phyloP scores from a whole-genome alignment of 2,888 invertebrate species.

The Sarcophaga rosellei region DNA sequence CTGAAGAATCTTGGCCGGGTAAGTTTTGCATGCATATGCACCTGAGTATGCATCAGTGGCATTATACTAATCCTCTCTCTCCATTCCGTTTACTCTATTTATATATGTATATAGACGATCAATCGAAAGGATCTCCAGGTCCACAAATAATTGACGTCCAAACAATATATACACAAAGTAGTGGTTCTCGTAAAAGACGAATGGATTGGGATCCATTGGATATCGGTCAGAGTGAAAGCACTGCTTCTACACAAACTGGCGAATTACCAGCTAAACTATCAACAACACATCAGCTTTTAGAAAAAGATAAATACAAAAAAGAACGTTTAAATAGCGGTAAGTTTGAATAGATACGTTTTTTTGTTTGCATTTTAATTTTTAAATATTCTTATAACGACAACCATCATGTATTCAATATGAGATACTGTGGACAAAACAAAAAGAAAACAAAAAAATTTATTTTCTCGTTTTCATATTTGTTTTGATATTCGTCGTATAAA shows the following conservation, averaged over 20 bases:
- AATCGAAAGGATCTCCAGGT: conserved; percentile 78
- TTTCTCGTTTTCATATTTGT: too few species aligned
- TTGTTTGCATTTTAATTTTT: background rate
- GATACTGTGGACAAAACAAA: too few species aligned
- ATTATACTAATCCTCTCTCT: conserved; percentile 1
- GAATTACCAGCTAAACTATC: conserved; percentile 73
- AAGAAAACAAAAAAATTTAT: too few species aligned
- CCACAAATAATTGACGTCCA: conserved; percentile 80
- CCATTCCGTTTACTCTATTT: background rate
- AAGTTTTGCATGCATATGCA: conserved; percentile 65
- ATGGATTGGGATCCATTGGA: conserved; percentile 82
- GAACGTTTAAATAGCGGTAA: conserved; percentile 77
- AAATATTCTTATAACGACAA: too few species aligned
- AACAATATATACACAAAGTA: conserved; percentile 76
- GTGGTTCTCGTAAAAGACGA: conserved; percentile 80
- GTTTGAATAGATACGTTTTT: conserved; percentile 18
- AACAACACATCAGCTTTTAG: conserved; percentile 71
- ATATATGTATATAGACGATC: conserved; percentile 72
- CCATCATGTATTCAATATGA: too few species aligned
- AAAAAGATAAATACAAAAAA: conserved; percentile 79
- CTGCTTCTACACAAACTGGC: conserved; percentile 74
- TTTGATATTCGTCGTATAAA: too few species aligned
- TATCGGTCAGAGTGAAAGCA: conserved; percentile 79
- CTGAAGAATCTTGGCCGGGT: conserved; percentile 81
- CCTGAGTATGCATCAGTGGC: background rate